phyloP scores from a whole-genome alignment of 2,797 vertebrate species.

The Ibycter americanus region DNA sequence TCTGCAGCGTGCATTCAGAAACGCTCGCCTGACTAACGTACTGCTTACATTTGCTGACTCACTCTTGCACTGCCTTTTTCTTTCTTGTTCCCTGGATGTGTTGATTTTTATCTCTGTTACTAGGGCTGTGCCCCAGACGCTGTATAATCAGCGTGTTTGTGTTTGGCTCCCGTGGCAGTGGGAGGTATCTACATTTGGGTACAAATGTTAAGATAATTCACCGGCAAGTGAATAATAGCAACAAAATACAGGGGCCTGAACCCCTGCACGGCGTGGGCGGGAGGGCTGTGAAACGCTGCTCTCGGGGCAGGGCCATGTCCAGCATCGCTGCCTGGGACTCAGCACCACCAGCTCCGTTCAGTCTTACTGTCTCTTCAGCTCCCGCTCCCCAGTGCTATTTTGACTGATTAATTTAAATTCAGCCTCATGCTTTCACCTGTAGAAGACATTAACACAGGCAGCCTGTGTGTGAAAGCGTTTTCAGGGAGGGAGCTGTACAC shows the following conservation, averaged over 20 bases:
- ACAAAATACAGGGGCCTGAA: not conserved
- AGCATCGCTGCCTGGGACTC: not conserved
- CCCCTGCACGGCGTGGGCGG: rapidly evolving
- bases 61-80: constrained; percentile 50
- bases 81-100: constrained; percentile 15
- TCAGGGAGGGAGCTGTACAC: rapidly evolving
- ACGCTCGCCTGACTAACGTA: not conserved
- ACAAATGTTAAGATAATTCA: not conserved
- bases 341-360: rapidly evolving
- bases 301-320: not conserved
- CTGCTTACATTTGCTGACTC: constrained; percentile 62
- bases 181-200: constrained; percentile 1
- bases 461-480: not conserved
- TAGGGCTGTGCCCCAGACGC: constrained; percentile 24
- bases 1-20: not conserved
- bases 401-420: not conserved
- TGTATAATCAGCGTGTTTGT: not conserved
- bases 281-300: not conserved
- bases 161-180: not conserved
- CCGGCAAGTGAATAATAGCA: not conserved
- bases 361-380: not conserved
- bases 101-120: constrained; percentile 63
- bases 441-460: not conserved
- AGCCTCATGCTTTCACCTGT: not conserved
- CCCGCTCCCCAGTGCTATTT: rapidly evolving